Evolutionary conservation across 2,888 invertebrate species (phyloP), one percentile per base, ranked within the genome.

Genomic region (Meteorus cinctellus): DNA sequence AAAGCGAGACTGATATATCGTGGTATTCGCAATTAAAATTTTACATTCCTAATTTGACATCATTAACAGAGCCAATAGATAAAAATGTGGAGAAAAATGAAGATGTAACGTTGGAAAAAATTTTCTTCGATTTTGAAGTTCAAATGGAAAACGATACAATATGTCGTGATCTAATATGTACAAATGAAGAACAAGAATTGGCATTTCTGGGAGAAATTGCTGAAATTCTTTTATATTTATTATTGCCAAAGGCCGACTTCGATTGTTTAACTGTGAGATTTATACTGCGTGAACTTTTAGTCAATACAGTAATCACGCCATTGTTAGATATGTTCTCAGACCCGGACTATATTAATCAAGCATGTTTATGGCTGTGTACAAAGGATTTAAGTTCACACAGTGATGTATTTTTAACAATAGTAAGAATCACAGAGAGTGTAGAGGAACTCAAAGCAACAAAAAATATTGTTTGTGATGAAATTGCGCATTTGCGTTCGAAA

Each of bases 291-390:
- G 96, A 96, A 84, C 90, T 97, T 70, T 92, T 97, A 77, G 93
- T 95, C 29, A 93, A 95, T 85, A 93, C 95, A 71, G 91, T 94
- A 63, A 92, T 96, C 74, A 90, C 92, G 72, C 96, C 96, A 0
- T 90, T 95, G 51, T 90, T 96, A 67, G 92, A 93, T 85, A 90
- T 95, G 81, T 89, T 96, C 77, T 94, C 96, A 62, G 96, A 97
- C 90, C 97, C 98, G 70, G 97, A 97, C 91, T 97, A 95, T 87
- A 94, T 98, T 82, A 98, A 98, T 90, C 95, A 96, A 90, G 93
- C 94, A 79, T 95, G 97, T 86, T 93, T 97, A 85, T 96, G 95
- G 94, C 93, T 95, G 96, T 96, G 96, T 88, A 92, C 93, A 86
- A 93, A 94, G 81, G 96, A 96, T 80, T 90, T 91, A 78, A 93